phyloP scores from a whole-genome alignment of 1,140 invertebrate species.

The Pentalonia nigronervosa region DNA sequence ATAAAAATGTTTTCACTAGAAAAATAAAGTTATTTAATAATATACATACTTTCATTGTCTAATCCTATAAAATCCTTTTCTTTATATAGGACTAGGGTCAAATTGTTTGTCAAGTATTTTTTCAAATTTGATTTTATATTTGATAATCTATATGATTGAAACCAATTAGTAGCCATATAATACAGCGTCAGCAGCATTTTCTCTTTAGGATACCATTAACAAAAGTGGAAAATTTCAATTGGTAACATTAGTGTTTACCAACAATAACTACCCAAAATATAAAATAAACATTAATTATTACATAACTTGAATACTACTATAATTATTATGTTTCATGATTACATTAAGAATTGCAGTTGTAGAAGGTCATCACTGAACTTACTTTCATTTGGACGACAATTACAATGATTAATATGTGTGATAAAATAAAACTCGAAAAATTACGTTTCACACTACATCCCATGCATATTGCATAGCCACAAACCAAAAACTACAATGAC shows the following conservation, averaged over 20 bases:
- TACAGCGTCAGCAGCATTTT: conserved; percentile 72
- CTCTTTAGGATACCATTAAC: conserved; percentile 16
- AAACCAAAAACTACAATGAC: conserved; percentile 37
- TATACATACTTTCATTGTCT: conserved; percentile 59
- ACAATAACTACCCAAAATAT: not conserved
- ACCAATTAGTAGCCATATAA: conserved; percentile 73
- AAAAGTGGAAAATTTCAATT: not conserved
- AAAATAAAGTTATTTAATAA: not conserved
- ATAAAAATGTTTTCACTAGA: conserved; percentile 9
- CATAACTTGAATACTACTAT: not conserved
- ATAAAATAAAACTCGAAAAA: not conserved
- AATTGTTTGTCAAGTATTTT: conserved; percentile 60
- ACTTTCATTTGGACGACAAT: conserved; percentile 24
- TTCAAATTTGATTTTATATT: conserved; percentile 65
- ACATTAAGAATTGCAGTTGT: not conserved
- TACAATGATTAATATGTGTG: not conserved
- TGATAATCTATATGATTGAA: conserved; percentile 72
- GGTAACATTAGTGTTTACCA: not conserved
- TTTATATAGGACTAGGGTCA: conserved; percentile 62
- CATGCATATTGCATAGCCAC: not conserved
- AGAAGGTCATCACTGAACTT: conserved; percentile 37
- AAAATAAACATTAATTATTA: not conserved
- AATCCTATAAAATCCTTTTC: conserved; percentile 60
- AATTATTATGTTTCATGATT: not conserved
- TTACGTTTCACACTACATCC: not conserved